Conservation (phyloP, 2,888 invertebrate genomes). For the Camponotus fellah region DNA sequence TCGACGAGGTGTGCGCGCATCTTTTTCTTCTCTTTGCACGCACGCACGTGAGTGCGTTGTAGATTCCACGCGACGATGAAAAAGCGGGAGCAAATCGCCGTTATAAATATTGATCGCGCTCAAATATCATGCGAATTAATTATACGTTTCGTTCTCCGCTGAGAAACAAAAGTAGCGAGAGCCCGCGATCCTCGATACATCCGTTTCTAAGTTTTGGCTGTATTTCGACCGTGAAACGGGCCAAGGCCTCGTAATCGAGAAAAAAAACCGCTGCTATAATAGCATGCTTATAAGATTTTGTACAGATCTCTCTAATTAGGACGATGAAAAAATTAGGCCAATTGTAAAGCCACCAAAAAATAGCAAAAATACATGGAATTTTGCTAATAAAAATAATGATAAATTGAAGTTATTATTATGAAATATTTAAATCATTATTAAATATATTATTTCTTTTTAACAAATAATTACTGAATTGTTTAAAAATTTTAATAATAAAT, state of each 20-base stretch:
- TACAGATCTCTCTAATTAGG: background rate
- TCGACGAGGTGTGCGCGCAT: background rate
- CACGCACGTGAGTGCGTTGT: background rate
- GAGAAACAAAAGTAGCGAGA: background rate
- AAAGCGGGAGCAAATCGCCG: background rate
- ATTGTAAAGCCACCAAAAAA: no score
- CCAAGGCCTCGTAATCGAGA: background rate
- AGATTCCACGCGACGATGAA: conserved; percentile 8
- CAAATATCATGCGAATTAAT: background rate
- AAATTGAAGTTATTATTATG: background rate
- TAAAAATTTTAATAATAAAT: no score
- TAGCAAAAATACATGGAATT: background rate
- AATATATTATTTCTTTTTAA: no score
- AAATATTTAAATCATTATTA: no score
- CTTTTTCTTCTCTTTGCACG: conserved; percentile 3
- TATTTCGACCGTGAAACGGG: background rate
- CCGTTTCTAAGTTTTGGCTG: background rate
- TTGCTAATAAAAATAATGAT: background rate
- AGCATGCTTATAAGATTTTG: conserved; percentile 8
- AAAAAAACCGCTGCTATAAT: no score
- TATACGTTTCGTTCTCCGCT: background rate
- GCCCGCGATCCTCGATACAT: background rate
- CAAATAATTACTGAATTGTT: no score
- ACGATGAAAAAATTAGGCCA: background rate
- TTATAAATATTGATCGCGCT: background rate